phyloP scores from a whole-genome alignment of 2,888 invertebrate genomes.

The Apamea crenata region DNA sequence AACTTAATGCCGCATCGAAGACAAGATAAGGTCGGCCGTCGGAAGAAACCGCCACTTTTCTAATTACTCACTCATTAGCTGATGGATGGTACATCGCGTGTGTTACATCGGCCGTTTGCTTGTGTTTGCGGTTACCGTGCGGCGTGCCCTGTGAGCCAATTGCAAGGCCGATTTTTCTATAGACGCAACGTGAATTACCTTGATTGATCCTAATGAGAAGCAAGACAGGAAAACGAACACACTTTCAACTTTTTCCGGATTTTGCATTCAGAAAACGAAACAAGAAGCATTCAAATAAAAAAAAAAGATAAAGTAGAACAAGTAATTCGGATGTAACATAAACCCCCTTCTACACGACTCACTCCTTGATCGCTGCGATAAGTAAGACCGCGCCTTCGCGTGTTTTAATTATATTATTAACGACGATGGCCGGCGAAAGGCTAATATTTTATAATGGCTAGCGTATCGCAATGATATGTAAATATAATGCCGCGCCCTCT shows the following conservation, averaged over 20 bases:
- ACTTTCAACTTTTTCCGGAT: not conserved
- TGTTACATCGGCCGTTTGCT: constrained; percentile 66
- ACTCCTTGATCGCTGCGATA: constrained; percentile 86
- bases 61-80: constrained; percentile 90
- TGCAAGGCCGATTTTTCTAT: constrained; percentile 59
- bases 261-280: constrained; percentile 9
- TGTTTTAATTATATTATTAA: constrained; percentile 91
- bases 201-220: constrained; percentile 46
- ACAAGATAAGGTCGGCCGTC: constrained; percentile 88
- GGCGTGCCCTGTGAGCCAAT: constrained; percentile 59
- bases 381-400: constrained; percentile 87
- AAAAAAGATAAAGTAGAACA: constrained; percentile 54
- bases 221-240: not conserved
- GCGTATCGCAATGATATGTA: constrained; percentile 90
- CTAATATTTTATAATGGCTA: constrained; percentile 89
- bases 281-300: constrained; percentile 20
- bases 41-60: constrained; percentile 89
- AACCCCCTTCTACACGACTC: constrained; percentile 71
- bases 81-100: constrained; percentile 79
- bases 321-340: constrained; percentile 49
- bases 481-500: constrained; percentile 87
- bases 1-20: constrained; percentile 87
- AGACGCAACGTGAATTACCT: constrained; percentile 44
- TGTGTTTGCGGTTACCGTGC: constrained; percentile 62
- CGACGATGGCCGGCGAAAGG: constrained; percentile 86